Base-by-base conservation (phyloP, 2,888 invertebrate genomes). In the Chaetogeoica ovagalla region DNA sequence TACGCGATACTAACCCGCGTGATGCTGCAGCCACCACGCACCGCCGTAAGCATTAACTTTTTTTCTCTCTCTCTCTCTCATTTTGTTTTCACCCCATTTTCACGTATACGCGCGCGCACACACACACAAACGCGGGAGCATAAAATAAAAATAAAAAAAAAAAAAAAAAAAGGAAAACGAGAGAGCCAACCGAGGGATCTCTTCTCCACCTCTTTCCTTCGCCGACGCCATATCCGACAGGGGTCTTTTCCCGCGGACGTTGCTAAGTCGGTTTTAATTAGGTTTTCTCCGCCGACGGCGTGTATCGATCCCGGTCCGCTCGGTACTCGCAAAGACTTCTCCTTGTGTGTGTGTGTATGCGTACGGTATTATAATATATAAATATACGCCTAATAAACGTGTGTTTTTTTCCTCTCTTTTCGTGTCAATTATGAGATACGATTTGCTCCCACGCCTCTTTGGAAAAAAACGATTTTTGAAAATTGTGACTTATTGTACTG, bases 181-280 rank as follows among this genome's bases (percentile, higher is more conserved):
- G 62, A 70, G 69, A 70, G 70, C 79, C 70, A 71, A 79, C 77
- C 79, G 71, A 79, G 71, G 79, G 79, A 79, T 69, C 70, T 62
- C 62, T 70, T 77, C 60, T 79, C 79, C 63, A 19, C 79, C 79
- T 63, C 62, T 57, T 77, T 79, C 79, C 77, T 70, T 66, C 57
- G 11, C n/a, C n/a, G n/a, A 19, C 19, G 70, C 59, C 48, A 48
- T 23, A 43, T 68, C 66, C 70, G 77, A 70, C 77, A 62, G 77
- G 77, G 77, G 69, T 75, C 70, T 71, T 79, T 71, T 70, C 71
- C 71, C 69, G 63, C 57, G 79, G 63, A 79, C 79, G 79, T 79
- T 71, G 79, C 79, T 79, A 79, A 79, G 79, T 79, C 79, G 57
- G 71, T 79, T 79, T 79, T 79, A 79, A 79, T 79, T 79, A 79